These are phyloP conservation scores for Rhabdomys pumilio DNA, from an alignment of 2,797 vertebrate species.

Conservation along the genomic window DNA sequence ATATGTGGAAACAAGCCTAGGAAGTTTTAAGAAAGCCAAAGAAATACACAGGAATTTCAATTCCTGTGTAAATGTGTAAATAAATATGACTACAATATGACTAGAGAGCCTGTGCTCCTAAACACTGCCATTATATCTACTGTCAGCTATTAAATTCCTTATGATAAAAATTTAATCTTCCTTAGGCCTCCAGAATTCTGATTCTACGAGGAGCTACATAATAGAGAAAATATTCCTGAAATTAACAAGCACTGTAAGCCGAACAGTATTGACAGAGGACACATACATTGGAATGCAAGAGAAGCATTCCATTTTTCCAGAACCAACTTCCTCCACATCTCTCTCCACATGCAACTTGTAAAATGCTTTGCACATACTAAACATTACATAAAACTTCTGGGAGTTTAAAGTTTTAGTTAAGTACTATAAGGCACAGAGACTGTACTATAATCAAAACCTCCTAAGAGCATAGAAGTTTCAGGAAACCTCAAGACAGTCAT, in stretches of 20 bases:
- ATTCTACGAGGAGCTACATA: neutral
- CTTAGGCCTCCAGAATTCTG: slow-evolving; percentile 7
- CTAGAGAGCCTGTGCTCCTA: neutral
- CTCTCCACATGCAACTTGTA: neutral
- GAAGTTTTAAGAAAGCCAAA: slow-evolving; percentile 26
- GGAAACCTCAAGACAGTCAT: neutral
- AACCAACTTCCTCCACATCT: neutral
- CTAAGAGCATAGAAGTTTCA: slow-evolving; percentile 31
- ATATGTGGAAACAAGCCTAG: neutral
- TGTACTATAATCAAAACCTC: slow-evolving; percentile 25
- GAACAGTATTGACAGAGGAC: neutral
- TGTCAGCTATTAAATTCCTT: slow-evolving; percentile 25
- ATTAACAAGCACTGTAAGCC: slow-evolving; percentile 13
- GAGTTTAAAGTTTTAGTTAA: slow-evolving; percentile 54
- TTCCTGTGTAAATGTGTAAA: neutral
- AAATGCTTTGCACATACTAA: neutral
- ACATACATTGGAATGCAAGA: neutral
- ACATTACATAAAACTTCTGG: slow-evolving; percentile 42
- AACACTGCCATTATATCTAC: neutral
- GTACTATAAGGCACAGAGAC: neutral
- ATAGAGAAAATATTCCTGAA: slow-evolving; percentile 16
- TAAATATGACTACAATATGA: neutral
- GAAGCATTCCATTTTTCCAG: slow-evolving; percentile 25
- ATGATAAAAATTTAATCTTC: slow-evolving; percentile 52
- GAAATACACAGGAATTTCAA: slow-evolving; percentile 38